Conservation (phyloP, 2,888 invertebrate species). For the Ectemnius continuus region DNA sequence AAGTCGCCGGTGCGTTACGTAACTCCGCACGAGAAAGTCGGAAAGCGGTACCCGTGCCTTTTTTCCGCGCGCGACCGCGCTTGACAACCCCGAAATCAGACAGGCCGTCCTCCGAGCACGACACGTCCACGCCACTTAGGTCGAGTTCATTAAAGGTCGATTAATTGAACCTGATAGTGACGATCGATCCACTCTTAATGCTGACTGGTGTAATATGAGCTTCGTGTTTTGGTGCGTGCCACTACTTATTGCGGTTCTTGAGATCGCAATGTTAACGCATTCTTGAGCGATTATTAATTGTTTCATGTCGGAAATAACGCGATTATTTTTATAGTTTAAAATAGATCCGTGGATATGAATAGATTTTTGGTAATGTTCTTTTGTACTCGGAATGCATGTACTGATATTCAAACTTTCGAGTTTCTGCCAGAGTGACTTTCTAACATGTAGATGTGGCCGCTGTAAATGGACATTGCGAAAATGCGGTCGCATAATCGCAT, state of each 20-base stretch:
- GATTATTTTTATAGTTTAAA: too few species aligned
- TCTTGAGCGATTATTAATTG: too few species aligned
- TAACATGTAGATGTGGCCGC: background rate
- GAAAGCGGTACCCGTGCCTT: constrained; percentile 11
- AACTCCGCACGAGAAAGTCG: constrained; percentile 33
- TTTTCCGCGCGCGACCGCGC: background rate
- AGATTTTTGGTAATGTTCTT: too few species aligned
- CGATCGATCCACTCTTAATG: too few species aligned
- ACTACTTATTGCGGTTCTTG: too few species aligned
- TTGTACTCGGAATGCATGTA: too few species aligned
- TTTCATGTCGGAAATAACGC: too few species aligned
- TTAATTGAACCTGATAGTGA: background rate
- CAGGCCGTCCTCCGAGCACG: background rate
- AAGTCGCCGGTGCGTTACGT: constrained; percentile 17
- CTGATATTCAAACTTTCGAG: too few species aligned
- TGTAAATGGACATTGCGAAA: constrained; percentile 9
- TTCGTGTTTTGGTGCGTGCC: too few species aligned
- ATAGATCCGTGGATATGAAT: too few species aligned
- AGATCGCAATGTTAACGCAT: too few species aligned
- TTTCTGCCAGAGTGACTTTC: background rate
- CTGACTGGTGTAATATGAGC: too few species aligned
- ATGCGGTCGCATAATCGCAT: background rate
- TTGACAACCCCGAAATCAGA: constrained; percentile 21
- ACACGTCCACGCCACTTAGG: background rate
- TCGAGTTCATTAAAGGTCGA: background rate